These are phyloP conservation scores for Pycnomerus fuliginosus DNA, from an alignment of 2,888 invertebrate species.

Conservation along the genomic window DNA sequence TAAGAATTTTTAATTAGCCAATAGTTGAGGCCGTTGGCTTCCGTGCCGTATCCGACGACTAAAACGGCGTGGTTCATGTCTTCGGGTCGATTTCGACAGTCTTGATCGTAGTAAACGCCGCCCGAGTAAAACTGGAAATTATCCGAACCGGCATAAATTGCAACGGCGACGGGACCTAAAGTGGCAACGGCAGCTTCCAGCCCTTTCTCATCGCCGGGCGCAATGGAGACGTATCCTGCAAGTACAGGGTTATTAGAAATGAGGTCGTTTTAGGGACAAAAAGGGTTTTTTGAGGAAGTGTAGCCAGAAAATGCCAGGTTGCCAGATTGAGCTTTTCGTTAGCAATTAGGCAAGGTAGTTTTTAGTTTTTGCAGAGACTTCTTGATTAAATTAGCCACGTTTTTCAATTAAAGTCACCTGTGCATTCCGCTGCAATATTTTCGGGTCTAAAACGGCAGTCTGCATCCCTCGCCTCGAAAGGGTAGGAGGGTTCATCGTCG, in stretches of 20 bases:
- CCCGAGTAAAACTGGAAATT: slow-evolving; percentile 77
- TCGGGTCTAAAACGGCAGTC: slow-evolving; percentile 37
- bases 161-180: slow-evolving; percentile 81
- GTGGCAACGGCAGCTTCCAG: slow-evolving; percentile 76
- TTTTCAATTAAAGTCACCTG: slow-evolving; percentile 37
- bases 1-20: slow-evolving; percentile 72
- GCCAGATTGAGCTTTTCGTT: no score
- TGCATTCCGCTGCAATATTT: slow-evolving; percentile 34
- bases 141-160: slow-evolving; percentile 78
- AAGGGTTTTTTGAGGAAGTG: no score
- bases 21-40: slow-evolving; percentile 60
- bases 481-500: slow-evolving; percentile 58
- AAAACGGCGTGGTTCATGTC: slow-evolving; percentile 79
- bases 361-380: no score
- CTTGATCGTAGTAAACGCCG: slow-evolving; percentile 75
- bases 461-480: slow-evolving; percentile 48
- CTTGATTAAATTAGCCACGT: no score
- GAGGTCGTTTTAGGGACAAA: no score
- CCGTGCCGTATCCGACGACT: slow-evolving; percentile 76
- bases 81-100: slow-evolving; percentile 60
- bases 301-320: no score
- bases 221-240: slow-evolving; percentile 71
- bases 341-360: no score
- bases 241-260: no score
- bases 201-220: slow-evolving; percentile 67